These are phyloP conservation scores for Oryzias melastigma DNA, from an alignment of 2,113 vertebrate species.

Conservation along the genomic window DNA sequence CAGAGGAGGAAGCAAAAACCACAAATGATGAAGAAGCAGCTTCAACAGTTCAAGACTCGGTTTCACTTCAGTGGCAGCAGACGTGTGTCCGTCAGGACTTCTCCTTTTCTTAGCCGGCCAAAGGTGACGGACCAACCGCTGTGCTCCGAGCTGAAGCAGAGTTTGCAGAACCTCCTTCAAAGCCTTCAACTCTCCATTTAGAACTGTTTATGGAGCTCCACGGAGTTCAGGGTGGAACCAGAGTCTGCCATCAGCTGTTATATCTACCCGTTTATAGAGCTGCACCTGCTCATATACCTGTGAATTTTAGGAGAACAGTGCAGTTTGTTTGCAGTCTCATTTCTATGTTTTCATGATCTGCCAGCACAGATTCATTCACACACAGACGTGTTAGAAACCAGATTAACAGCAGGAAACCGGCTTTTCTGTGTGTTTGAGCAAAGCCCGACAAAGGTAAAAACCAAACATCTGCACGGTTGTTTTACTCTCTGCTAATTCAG, in stretches of 20 bases:
- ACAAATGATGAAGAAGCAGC: too few species aligned
- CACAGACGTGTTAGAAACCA: background rate
- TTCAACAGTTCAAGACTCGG: too few species aligned
- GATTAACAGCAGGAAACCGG: constrained; percentile 5
- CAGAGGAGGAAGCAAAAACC: too few species aligned
- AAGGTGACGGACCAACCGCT: too few species aligned
- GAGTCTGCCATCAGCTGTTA: constrained; percentile 1
- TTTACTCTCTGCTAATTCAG: constrained; percentile 38
- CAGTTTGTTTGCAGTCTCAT: too few species aligned
- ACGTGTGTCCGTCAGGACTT: too few species aligned
- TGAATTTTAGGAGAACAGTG: too few species aligned
- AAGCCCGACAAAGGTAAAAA: constrained; percentile 8
- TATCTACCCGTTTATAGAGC: background rate
- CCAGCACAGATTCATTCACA: too few species aligned
- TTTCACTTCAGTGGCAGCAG: too few species aligned
- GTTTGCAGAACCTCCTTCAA: background rate
- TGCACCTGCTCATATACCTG: background rate
- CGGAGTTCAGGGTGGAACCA: background rate
- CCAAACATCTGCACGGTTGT: constrained; percentile 26
- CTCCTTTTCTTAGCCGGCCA: too few species aligned
- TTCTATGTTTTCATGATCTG: too few species aligned
- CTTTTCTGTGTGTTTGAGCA: constrained; percentile 17
- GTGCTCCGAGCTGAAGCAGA: too few species aligned
- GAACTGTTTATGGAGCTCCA: background rate
- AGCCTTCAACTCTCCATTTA: background rate